Percentiles rank a stretch among this genome's conserved stretches.
phyloP scores from a whole-genome alignment of 2,113 vertebrate species.

The Cynopterus brachyotis region DNA sequence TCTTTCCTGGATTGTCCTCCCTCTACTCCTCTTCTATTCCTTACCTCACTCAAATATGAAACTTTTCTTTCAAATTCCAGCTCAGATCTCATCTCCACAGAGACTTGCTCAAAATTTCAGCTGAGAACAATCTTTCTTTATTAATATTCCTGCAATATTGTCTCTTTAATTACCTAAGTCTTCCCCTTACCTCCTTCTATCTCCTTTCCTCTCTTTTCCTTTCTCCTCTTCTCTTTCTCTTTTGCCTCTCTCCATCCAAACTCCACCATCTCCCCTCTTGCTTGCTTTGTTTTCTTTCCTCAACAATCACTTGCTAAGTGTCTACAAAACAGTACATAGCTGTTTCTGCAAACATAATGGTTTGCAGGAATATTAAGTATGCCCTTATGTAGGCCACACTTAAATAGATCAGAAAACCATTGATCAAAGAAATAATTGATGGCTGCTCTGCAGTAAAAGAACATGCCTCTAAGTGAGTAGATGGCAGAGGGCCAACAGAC shows the following conservation, averaged over 20 bases:
- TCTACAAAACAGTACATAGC: neutral
- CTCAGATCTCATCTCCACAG: neutral
- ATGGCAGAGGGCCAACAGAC: neutral
- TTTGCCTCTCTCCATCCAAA: neutral
- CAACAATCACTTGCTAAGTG: neutral
- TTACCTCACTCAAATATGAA: neutral
- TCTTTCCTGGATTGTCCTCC: neutral
- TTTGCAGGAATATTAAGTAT: no score
- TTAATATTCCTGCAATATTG: neutral
- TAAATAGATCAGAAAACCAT: neutral
- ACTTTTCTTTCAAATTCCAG: slow-evolving; percentile 19
- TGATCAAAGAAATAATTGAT: neutral
- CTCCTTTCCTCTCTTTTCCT: neutral
- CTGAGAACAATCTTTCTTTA: neutral
- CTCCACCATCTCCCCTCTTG: neutral
- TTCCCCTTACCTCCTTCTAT: neutral
- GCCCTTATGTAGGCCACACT: neutral
- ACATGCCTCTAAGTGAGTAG: neutral
- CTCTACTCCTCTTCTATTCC: neutral
- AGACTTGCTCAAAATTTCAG: neutral
- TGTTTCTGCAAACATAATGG: neutral
- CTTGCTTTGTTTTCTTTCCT: neutral
- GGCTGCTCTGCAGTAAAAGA: neutral
- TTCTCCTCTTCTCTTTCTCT: neutral
- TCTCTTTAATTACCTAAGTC: neutral